Evolutionary conservation across 2,888 invertebrate species (phyloP).

Genomic region (Eubasilissa splendida): DNA sequence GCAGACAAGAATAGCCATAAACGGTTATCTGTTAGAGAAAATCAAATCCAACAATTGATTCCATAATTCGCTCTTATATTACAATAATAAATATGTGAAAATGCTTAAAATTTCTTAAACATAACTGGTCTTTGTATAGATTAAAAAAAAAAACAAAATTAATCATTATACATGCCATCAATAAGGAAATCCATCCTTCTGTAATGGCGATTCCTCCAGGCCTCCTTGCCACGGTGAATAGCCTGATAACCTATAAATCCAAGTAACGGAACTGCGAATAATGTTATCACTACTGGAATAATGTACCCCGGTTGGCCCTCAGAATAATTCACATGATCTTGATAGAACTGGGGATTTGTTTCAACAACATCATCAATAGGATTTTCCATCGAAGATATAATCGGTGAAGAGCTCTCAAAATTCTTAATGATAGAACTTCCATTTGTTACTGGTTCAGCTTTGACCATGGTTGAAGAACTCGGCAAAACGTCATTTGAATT

Average conservation of each 20-base stretch:
- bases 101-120: slow-evolving; percentile 1
- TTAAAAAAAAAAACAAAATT: slow-evolving; percentile 54
- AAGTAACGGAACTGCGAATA: slow-evolving; percentile 83
- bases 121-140: slow-evolving; percentile 7
- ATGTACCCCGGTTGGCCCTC: slow-evolving; percentile 75
- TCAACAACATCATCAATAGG: background rate
- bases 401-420: background rate
- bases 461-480: slow-evolving; percentile 48
- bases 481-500: slow-evolving; percentile 46
- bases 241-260: slow-evolving; percentile 78
- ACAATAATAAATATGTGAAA: background rate
- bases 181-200: slow-evolving; percentile 90
- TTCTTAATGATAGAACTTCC: too few species aligned
- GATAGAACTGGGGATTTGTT: slow-evolving; percentile 22
- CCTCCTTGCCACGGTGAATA: slow-evolving; percentile 82
- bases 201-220: slow-evolving; percentile 90
- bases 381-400: background rate
- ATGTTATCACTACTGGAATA: slow-evolving; percentile 82
- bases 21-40: too few species aligned
- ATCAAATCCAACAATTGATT: too few species aligned
- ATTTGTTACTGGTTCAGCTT: too few species aligned
- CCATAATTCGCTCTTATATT: too few species aligned
- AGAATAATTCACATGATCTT: background rate
- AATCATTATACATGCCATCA: slow-evolving; percentile 92
- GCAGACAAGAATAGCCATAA: too few species aligned